Evolutionary conservation across 2,797 vertebrate genomes (phyloP), one percentile per base, ranked within the genome.

Genomic region (Gallinago stenura): DNA sequence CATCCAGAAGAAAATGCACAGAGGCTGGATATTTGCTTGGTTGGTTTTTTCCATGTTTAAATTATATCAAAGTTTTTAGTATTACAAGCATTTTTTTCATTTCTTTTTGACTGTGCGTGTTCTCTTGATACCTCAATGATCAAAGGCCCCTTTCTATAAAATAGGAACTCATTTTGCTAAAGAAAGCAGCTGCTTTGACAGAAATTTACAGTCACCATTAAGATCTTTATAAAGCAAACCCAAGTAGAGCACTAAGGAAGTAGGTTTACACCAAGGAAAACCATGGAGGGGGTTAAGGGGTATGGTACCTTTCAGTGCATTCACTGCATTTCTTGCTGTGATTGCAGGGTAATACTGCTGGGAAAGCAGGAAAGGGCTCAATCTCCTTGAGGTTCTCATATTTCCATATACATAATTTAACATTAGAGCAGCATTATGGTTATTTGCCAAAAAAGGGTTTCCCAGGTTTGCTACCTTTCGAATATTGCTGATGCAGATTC

Each of bases 121-220:
- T 92, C 78, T 56, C 69, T 80, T 70, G 69, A 62, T 80, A 46
- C 41, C 33, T 92, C 68, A 60, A 8, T 91, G 93, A 97, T 94
- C 94, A 97, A 97, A 97, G 93, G 7, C 22, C 69, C 26, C 22
- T 78, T 78, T 80, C 60, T 72, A 60, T 26, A 84, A 91, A 56
- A 60, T 7, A 83, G 15, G 41, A 80, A 80, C 19, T 54, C 22
- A 62, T 83, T 62, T 89, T 37, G 48, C 37, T 76, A 26, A 89
- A 86, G 78, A 51, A 71, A 31, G 26, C 48, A 48, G 53, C 31
- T 58, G 45, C 71, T 89, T 65, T 78, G 61, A 70, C 41, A 70
- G 41, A 75, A 61, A 75, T 64, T 73, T 83, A 26, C 15, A 51
- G 53, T 87, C 39, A 60, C 22, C 39, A 22, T 62, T 58, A 53